Percentiles rank a stretch among this genome's conserved stretches.
These are phyloP conservation scores for Formica exsecta DNA, from an alignment of 1,140 invertebrate genomes.

Conservation along the genomic window DNA sequence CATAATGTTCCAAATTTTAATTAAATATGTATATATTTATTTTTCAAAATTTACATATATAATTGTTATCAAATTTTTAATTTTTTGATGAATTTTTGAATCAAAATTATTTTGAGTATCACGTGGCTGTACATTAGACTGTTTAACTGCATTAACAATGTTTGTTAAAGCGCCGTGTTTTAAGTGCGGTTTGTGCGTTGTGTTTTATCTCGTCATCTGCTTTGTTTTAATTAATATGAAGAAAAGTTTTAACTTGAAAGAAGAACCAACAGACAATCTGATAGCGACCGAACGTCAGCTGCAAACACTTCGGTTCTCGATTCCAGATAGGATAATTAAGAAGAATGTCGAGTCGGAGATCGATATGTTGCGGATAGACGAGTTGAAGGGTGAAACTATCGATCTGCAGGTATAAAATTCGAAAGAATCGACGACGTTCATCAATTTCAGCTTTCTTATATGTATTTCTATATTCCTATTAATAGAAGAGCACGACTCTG, in stretches of 20 bases:
- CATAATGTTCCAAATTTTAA: not conserved
- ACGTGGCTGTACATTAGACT: not conserved
- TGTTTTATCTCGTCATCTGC: constrained; percentile 61
- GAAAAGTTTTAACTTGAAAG: not conserved
- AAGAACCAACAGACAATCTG: not conserved
- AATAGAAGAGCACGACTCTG: constrained; percentile 66
- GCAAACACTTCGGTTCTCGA: not conserved
- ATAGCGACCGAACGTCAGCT: not conserved
- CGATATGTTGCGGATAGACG: constrained; percentile 33
- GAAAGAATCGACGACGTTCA: not conserved
- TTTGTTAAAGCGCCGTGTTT: constrained; percentile 61
- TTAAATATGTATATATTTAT: not conserved
- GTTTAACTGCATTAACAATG: constrained; percentile 64
- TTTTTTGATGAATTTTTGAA: not conserved
- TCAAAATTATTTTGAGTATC: not conserved
- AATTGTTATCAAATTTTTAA: not conserved
- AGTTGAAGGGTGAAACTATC: constrained; percentile 49
- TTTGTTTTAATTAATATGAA: constrained; percentile 55
- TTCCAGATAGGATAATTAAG: not conserved
- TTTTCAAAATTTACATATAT: not conserved
- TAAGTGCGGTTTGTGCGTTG: constrained; percentile 56
- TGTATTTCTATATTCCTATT: constrained; percentile 21
- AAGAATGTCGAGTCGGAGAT: constrained; percentile 48
- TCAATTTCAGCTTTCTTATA: not conserved
- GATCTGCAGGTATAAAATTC: constrained; percentile 67